Percentiles rank a stretch among this genome's conserved stretches.
These are phyloP conservation scores for Harpagifer antarcticus DNA, from an alignment of 2,797 vertebrate species.

Conservation along the genomic window DNA sequence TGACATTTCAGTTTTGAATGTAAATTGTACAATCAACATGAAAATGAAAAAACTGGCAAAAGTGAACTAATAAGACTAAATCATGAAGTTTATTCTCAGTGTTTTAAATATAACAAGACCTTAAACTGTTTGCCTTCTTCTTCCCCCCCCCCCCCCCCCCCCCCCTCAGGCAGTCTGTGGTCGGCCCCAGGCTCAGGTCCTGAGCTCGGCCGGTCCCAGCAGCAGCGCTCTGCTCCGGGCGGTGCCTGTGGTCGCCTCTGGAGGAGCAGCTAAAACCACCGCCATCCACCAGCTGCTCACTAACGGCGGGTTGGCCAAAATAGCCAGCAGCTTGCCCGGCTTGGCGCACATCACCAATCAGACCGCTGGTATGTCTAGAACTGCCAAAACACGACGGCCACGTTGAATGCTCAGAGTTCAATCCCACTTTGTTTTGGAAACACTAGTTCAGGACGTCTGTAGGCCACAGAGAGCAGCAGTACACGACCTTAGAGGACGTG, in stretches of 20 bases:
- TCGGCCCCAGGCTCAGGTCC: conserved; percentile 86
- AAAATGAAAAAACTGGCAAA: background rate
- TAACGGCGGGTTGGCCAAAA: conserved; percentile 94
- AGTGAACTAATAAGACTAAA: background rate
- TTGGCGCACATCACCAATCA: conserved; percentile 96
- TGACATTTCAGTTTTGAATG: too few relatives aligned
- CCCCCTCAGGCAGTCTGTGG: conserved; percentile 81
- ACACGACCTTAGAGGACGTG: conserved; percentile 47
- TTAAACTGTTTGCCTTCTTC: background rate
- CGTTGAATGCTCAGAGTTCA: conserved; percentile 74
- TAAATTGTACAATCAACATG: too few relatives aligned
- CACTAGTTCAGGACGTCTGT: conserved; percentile 57
- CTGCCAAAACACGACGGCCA: conserved; percentile 81
- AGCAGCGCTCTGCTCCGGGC: conserved; percentile 88
- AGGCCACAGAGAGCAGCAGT: conserved; percentile 32
- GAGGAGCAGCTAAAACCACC: conserved; percentile 89
- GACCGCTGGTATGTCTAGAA: conserved; percentile 89
- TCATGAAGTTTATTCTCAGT: background rate
- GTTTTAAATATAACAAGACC: background rate
- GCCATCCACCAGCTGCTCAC: conserved; percentile 96
- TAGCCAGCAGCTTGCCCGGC: conserved; percentile 94
- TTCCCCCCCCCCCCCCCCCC: conserved; percentile 29
- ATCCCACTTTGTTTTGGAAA: conserved; percentile 63
- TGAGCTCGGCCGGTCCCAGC: conserved; percentile 85
- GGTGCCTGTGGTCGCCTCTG: conserved; percentile 91